Evolutionary conservation across 2,797 vertebrate species (phyloP).

Genomic region (Cyprinella venusta): DNA sequence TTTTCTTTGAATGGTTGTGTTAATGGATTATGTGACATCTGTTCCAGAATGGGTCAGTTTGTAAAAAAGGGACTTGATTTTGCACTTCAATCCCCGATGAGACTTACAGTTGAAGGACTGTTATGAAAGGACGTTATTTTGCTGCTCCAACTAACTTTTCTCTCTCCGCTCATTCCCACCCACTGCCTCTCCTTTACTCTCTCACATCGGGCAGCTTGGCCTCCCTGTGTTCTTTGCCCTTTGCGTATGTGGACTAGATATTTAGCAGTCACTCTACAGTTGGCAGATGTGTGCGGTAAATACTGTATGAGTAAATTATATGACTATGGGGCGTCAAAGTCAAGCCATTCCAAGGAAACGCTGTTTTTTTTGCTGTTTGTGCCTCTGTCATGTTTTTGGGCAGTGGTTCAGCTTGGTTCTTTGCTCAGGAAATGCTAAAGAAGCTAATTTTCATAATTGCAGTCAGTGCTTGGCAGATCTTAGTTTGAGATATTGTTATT

Average conservation of each 20-base stretch:
- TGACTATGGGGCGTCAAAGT: not conserved
- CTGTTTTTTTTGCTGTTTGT: not conserved
- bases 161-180: slow-evolving; percentile 4
- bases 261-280: slow-evolving; percentile 37
- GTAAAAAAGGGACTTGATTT: not conserved
- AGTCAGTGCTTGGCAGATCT: not conserved
- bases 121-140: not conserved
- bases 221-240: slow-evolving; percentile 32
- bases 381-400: not conserved
- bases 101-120: not conserved
- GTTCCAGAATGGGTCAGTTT: not conserved
- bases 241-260: slow-evolving; percentile 20
- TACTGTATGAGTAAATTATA: slow-evolving; percentile 33
- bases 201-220: not conserved
- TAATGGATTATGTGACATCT: slow-evolving; percentile 16
- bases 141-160: not conserved
- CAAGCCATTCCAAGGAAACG: not conserved
- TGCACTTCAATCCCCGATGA: not conserved
- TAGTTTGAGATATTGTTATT: slow-evolving; percentile 18
- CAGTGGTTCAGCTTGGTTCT: slow-evolving; percentile 2
- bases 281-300: not conserved
- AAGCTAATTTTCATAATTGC: slow-evolving; percentile 33
- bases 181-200: not conserved
- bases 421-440: slow-evolving; percentile 25
- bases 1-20: not conserved